phyloP scores from a whole-genome alignment of 2,888 invertebrate genomes.

The Gymnocheta viridis region DNA sequence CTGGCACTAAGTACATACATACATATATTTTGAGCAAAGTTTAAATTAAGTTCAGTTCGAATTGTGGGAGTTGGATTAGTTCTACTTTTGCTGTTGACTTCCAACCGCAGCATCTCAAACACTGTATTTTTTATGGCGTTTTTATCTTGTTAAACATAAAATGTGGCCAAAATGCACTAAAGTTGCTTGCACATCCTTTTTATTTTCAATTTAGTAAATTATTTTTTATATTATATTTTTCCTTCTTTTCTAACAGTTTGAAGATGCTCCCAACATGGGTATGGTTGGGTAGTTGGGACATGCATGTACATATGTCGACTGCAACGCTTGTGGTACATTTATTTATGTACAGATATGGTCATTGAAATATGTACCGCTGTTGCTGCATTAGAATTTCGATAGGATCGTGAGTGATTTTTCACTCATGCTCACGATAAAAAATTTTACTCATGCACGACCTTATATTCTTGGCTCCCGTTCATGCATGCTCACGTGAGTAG shows the following conservation, averaged over 20 bases:
- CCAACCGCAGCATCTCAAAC: conserved; percentile 38
- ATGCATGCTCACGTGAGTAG: too few relatives aligned
- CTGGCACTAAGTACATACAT: conserved; percentile 10
- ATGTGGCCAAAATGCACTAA: conserved; percentile 51
- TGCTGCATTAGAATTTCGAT: too few relatives aligned
- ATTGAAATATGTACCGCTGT: too few relatives aligned
- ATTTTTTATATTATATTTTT: conserved; percentile 12
- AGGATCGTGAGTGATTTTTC: too few relatives aligned
- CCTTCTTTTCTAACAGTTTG: conserved; percentile 8
- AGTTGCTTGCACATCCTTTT: conserved; percentile 36
- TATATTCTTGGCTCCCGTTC: too few relatives aligned
- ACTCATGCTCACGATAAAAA: too few relatives aligned
- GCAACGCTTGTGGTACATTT: background rate
- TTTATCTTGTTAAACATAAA: conserved; percentile 46
- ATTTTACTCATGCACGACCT: too few relatives aligned
- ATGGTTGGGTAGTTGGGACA: background rate
- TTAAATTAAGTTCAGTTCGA: conserved; percentile 53
- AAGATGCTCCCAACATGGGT: conserved; percentile 44
- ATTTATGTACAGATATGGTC: background rate
- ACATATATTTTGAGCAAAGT: conserved; percentile 46
- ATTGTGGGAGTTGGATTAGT: conserved; percentile 11
- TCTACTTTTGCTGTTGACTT: conserved; percentile 11
- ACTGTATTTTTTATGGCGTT: background rate
- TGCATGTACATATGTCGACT: background rate
- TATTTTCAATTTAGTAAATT: conserved; percentile 27